Percentiles rank a stretch among this genome's conserved stretches.
Evolutionary conservation across 1,140 invertebrate species (phyloP).

Genomic region (Eriosoma lanigerum): DNA sequence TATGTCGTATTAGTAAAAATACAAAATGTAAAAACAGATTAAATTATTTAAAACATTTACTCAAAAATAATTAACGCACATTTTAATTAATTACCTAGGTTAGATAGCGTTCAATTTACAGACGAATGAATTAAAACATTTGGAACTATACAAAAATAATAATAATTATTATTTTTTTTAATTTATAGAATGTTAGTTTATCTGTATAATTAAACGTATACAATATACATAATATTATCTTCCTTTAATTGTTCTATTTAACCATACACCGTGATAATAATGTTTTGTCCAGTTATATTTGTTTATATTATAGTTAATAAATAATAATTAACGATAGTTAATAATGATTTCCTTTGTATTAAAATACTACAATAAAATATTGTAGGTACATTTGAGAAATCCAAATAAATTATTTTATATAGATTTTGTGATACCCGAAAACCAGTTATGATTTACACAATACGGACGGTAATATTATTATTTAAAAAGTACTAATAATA

Average conservation of each 20-base stretch:
- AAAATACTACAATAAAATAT: background rate
- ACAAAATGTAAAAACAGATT: too few relatives aligned
- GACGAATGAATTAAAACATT: background rate
- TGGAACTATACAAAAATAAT: background rate
- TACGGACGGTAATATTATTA: too few relatives aligned
- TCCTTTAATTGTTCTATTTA: background rate
- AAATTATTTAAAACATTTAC: too few relatives aligned
- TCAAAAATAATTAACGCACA: too few relatives aligned
- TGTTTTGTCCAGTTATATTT: background rate
- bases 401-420: background rate
- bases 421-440: too few relatives aligned
- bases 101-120: background rate
- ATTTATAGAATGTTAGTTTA: background rate
- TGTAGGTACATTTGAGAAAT: background rate
- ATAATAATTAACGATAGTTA: background rate
- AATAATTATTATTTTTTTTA: conserved; percentile 15
- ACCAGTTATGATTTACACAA: too few relatives aligned
- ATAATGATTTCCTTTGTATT: background rate
- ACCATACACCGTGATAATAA: conserved; percentile 9
- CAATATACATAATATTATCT: background rate
- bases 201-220: too few relatives aligned
- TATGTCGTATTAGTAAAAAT: too few relatives aligned
- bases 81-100: background rate
- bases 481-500: too few relatives aligned
- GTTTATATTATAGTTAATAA: background rate